A percentile compares a stretch with the other conserved stretches of the same genome.
phyloP scores from a whole-genome alignment of 2,888 invertebrate species.

The Rugalucina vietnamica region DNA sequence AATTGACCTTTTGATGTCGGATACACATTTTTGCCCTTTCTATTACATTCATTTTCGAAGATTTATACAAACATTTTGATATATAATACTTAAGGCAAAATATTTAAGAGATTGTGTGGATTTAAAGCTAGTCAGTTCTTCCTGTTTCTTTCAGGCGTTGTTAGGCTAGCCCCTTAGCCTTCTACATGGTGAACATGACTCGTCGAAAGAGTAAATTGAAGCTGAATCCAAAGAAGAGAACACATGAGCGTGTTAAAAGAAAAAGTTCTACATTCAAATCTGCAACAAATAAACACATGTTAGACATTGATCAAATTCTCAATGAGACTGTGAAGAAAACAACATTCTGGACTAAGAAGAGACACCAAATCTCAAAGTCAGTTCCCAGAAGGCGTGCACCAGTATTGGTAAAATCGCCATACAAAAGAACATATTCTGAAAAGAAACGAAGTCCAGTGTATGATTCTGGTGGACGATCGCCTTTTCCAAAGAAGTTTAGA shows the following conservation, averaged over 20 bases:
- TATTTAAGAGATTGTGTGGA: too few species aligned
- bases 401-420: not conserved
- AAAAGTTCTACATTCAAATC: not conserved
- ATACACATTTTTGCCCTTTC: too few species aligned
- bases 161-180: not conserved
- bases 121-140: not conserved
- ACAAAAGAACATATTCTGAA: not conserved
- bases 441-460: not conserved
- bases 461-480: not conserved
- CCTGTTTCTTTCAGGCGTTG: not conserved
- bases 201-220: not conserved
- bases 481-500: not conserved
- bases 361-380: not conserved
- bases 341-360: not conserved
- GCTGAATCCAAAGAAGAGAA: not conserved
- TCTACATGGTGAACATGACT: not conserved
- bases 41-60: too few species aligned
- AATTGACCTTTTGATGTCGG: too few species aligned
- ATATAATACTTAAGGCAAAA: too few species aligned
- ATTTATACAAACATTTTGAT: too few species aligned
- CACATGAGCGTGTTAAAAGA: not conserved
- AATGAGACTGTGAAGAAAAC: not conserved
- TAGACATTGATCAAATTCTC: not conserved
- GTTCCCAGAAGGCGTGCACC: not conserved
- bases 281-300: not conserved